Evolutionary conservation across 2,888 invertebrate genomes (phyloP).

Genomic region (Limnephilus marmoratus): DNA sequence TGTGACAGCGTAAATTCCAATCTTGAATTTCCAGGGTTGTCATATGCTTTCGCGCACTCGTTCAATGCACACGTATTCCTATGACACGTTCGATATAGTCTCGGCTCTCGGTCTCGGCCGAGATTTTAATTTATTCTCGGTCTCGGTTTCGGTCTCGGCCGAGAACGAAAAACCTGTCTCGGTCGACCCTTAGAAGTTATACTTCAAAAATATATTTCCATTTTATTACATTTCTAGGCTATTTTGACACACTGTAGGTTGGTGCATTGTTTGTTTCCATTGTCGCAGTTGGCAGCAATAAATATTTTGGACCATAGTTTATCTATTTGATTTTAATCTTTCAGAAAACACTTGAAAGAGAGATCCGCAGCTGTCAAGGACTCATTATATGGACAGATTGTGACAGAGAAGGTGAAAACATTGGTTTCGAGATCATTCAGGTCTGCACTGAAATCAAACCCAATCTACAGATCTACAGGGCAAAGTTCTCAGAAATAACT

Average conservation of each 20-base stretch:
- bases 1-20: too few species aligned
- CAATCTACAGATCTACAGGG: conserved; percentile 84
- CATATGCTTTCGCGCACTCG: too few species aligned
- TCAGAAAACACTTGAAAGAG: conserved; percentile 83
- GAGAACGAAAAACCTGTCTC: too few species aligned
- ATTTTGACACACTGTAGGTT: not conserved
- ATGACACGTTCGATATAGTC: too few species aligned
- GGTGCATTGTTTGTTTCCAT: not conserved
- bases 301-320: not conserved
- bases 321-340: conserved; percentile 66
- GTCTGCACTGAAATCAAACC: conserved; percentile 91
- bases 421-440: conserved; percentile 96
- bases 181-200: too few species aligned
- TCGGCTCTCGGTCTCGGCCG: too few species aligned
- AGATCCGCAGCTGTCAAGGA: conserved; percentile 81
- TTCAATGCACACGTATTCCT: too few species aligned
- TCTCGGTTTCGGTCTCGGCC: too few species aligned
- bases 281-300: not conserved
- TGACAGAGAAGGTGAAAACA: conserved; percentile 99
- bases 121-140: too few species aligned
- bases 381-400: conserved; percentile 99
- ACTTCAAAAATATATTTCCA: too few species aligned
- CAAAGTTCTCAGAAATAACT: conserved; percentile 99
- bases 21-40: too few species aligned
- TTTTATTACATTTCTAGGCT: too few species aligned